Evolutionary conservation across 2,113 vertebrate genomes (phyloP), one percentile per base, ranked within the genome.

Genomic region (Gallinago paraguaiae): DNA sequence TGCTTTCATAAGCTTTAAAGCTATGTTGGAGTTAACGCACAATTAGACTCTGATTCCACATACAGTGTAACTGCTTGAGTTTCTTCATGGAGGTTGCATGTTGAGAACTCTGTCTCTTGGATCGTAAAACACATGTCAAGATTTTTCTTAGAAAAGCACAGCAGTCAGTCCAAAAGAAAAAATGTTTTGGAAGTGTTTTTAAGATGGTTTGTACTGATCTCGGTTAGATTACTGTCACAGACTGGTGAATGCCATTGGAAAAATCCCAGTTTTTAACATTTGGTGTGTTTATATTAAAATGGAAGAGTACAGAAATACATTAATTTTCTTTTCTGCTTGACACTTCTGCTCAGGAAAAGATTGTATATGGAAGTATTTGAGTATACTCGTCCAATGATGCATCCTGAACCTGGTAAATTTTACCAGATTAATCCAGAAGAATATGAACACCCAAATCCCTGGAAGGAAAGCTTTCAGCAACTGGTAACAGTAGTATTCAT

Each of bases 341-440:
- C 19, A 6, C 12, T 75, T 74, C 19, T 87, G 11, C 95, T 88
- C 95, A 99, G 99, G 99, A 99, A 99, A 98, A 98, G 99, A 97
- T 98, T 99, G 78, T 99, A 99, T 96, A 99, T 99, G 99, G 99
- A 99, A 96, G 99, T 99, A 96, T 99, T 99, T 98, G 99, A 99
- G 95, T 99, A 99, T 96, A 99, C 99, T 16, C 98, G 99, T 83
- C 99, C 99, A 86, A 99, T 99, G 99, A 99, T 99, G 99, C 99
- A 99, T 96, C 99, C 99, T 20, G 99, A 99, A 98, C 98, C 99
- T 88, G 99, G 99, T 54, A 99, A 99, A 98, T 99, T 99, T 97
- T 99, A 99, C 96, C 99, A 99, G 98, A 99, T 99, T 96, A 99
- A 99, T 97, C 99, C 99, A 95, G 99, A 99, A 97, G 99, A 99